Conservation (phyloP, 2,888 invertebrate genomes). For the Drosophila formosana region DNA sequence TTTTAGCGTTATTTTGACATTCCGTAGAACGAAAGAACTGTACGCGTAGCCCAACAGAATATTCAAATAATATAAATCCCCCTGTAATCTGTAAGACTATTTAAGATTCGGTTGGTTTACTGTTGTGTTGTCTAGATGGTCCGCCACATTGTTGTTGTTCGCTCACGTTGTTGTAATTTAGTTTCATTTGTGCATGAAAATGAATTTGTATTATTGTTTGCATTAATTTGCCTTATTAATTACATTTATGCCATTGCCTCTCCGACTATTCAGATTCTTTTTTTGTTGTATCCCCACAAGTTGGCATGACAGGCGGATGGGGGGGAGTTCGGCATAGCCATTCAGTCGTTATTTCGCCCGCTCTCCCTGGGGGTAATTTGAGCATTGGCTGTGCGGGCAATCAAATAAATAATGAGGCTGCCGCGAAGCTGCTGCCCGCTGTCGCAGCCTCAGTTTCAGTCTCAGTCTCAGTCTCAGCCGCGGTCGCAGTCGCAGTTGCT, state of each 20-base stretch:
- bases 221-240: slow-evolving; percentile 81
- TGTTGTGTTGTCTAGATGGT: slow-evolving; percentile 18
- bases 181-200: slow-evolving; percentile 79
- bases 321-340: slow-evolving; percentile 3
- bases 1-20: too few relatives aligned
- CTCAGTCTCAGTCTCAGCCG: background rate
- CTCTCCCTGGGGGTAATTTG: slow-evolving; percentile 73
- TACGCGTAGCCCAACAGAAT: background rate
- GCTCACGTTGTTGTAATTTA: slow-evolving; percentile 73
- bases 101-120: slow-evolving; percentile 25
- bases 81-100: slow-evolving; percentile 18
- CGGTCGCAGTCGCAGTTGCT: slow-evolving; percentile 11
- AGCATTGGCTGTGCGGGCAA: slow-evolving; percentile 77
- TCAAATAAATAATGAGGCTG: slow-evolving; percentile 79
- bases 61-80: background rate
- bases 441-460: slow-evolving; percentile 20
- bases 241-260: slow-evolving; percentile 70
- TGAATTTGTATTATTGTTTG: slow-evolving; percentile 81
- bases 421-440: slow-evolving; percentile 49
- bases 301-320: too few relatives aligned
- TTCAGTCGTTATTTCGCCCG: slow-evolving; percentile 24
- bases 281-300: slow-evolving; percentile 7
- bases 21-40: too few relatives aligned
- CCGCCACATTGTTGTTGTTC: slow-evolving; percentile 21
- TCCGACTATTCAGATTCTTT: slow-evolving; percentile 60